Evolutionary conservation across 2,888 invertebrate genomes (phyloP), one percentile per base, ranked within the genome.

Genomic region (Ophonus ardosiacus): DNA sequence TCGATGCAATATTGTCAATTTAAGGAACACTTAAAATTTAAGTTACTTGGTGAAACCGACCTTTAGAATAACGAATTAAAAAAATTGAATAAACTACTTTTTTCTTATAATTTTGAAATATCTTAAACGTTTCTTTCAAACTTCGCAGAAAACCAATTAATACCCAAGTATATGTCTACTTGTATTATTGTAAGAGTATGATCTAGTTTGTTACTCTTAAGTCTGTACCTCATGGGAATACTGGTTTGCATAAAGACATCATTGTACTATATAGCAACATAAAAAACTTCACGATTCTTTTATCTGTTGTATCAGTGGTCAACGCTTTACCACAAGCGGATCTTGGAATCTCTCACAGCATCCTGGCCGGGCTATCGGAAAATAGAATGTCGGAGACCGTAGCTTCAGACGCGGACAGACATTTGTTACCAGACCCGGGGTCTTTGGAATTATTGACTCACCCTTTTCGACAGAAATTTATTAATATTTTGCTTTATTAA

Each of bases 221-320:
- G 43, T 10, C 43, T 13, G 43, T 51, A 13, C 10, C 13, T 51
- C 43, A 51, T 51, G 43, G 43, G 43, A 51, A 51, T 51, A 51
- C 8, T 51, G 43, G 43, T 51, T 51, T 51, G 13, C 63, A 63
- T 63, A 63, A 63, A 63, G 63, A 63, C 63, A 63, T 63, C 63
- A 63, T 63, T 63, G 63, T 63, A 59, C 59, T 59, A 51, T 51
- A 51, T 24, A 21, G 21, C 63, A 18, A 1, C 63, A 63, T 21
- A 63, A 63, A 63, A 63, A 63, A 63, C 63, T 21, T 21, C 63
- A 63, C 63, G 63, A 21, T 63, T 63, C 18, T 21, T 63, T 63
- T 63, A 63, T 63, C 63, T 63, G 6, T 63, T 63, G 24, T 63
- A 63, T 63, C 63, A 63, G 18, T 63, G 63, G 24, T 24, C 63